Evolutionary conservation across 2,797 vertebrate species (phyloP), one percentile per base, ranked within the genome.

Genomic region (Melopsittacus undulatus): DNA sequence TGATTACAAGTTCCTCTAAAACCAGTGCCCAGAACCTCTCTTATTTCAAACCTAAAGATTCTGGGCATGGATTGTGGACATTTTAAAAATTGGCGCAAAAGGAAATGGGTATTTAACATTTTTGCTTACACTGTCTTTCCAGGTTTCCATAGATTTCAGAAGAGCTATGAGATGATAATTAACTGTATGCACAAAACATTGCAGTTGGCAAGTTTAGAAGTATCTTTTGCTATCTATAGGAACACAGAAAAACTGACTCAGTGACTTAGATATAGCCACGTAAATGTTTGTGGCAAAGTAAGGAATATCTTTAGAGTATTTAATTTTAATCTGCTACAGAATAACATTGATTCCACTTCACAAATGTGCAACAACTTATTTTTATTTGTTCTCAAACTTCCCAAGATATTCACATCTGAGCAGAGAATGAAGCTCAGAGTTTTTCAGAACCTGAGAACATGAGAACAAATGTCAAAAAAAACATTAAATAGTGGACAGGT

Each of bases 251-350:
- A 89, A 76, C 73, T 82, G 76, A 57, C 49, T 62, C 34, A 20
- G 19, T 70, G 67, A 36, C 61, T 79, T 57, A 40, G 87, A 91
- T 77, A 66, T 40, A 84, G 67, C 61, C 34, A 23, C 18, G 7
- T 61, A 79, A 34, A 45, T 67, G n/a, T 61, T 76, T 92, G 63
- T 77, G 56, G 63, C 29, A 74, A 87, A 77, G 49, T 29, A 64
- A 91, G 45, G 24, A 80, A 43, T 85, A 80, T 87, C 64, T 84
- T 87, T 49, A 48, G 54, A 67, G 22, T 43, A 75, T 75, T 78
- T 81, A 22, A 76, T 76, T 96, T 90, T 88, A 82, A 85, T 64
- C 34, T 79, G 11, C 27, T 90, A n/a, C 36, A 84, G 90, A 78
- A 82, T 67, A 90, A 57, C 27, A 64, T 73, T 29, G 20, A 84